Base-by-base conservation (phyloP, 1,140 invertebrate genomes). In the Diabrotica undecimpunctata region DNA sequence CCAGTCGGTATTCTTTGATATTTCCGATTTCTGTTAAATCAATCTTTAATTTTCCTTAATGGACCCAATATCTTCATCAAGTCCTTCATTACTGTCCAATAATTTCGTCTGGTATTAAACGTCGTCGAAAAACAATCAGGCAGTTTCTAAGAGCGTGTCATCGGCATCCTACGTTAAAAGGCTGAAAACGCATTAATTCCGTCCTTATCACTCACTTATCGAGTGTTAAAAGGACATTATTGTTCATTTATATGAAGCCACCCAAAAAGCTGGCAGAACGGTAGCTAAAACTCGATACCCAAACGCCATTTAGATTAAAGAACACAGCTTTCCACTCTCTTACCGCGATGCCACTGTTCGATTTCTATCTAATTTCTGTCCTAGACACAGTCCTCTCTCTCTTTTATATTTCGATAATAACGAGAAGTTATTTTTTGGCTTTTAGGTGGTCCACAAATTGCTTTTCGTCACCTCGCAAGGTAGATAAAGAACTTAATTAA, bases 241-340 rank as follows among this genome's bases (percentile, higher is more conserved):
- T 70, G 68, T 67, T 62, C 68, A 65, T 70, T 69, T 70, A 70
- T 70, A 70, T 64, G 68, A 67, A 64, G 68, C 68, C 68, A 70
- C 68, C 68, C 68, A 70, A 70, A 70, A 63, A 61, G 68, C 53
- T 70, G 68, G 65, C 68, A 70, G 68, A 61, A 67, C 68, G 68
- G 68, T 70, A 70, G 68, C 68, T 58, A 62, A 66, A 62, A 69
- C 60, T 37, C 64, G 68, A 69, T 69, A 67, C 59, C 60, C 65
- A 54, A 60, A 50, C 55, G 65, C 62, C 62, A 70, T 70, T 70
- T 70, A 70, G 68, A 70, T 70, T 62, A 70, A 35, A 61, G 37
- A 61, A 70, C 68, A 70, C 60, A 59, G 57, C 54, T 70, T 70
- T 70, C 65, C 66, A 70, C 68, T 70, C 64, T 67, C 56, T 13